Evolutionary conservation across 2,888 invertebrate species (phyloP).

Genomic region (Piscicola geometra): DNA sequence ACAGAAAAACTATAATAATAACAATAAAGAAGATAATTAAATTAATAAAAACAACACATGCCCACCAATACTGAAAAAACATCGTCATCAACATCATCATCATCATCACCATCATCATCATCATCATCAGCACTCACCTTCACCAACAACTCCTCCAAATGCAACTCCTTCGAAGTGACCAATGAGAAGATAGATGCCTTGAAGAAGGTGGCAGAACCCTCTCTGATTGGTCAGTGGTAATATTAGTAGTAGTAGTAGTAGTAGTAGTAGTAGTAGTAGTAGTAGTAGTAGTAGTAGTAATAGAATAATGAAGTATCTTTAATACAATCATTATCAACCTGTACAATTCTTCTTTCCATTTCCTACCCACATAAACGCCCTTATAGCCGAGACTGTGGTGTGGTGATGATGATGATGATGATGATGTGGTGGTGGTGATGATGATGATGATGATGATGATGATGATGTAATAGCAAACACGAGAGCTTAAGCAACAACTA

Average conservation of each 20-base stretch:
- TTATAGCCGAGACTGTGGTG: slow-evolving; percentile 40
- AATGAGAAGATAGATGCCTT: slow-evolving; percentile 48
- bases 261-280: not conserved
- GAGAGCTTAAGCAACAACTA: not conserved
- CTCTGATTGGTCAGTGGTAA: slow-evolving; percentile 45
- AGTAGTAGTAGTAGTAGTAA: not conserved
- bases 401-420: too few relatives aligned
- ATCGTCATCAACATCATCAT: not conserved
- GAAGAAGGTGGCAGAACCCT: slow-evolving; percentile 54
- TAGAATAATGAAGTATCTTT: not conserved
- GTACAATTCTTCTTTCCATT: slow-evolving; percentile 10
- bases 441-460: too few relatives aligned
- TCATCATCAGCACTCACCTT: too few relatives aligned
- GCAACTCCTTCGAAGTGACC: not conserved
- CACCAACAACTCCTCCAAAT: slow-evolving; percentile 2
- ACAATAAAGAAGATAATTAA: too few relatives aligned
- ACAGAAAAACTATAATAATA: too few relatives aligned
- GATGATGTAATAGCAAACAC: not conserved
- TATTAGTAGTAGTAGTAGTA: slow-evolving; percentile 3
- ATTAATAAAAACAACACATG: not conserved
- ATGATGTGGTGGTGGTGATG: too few relatives aligned
- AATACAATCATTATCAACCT: not conserved
- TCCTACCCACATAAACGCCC: slow-evolving; percentile 44
- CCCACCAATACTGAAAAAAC: not conserved
- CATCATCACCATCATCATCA: not conserved